Evolutionary conservation across 2,113 vertebrate species (phyloP).

Genomic region (Tricholaema leucomelas): DNA sequence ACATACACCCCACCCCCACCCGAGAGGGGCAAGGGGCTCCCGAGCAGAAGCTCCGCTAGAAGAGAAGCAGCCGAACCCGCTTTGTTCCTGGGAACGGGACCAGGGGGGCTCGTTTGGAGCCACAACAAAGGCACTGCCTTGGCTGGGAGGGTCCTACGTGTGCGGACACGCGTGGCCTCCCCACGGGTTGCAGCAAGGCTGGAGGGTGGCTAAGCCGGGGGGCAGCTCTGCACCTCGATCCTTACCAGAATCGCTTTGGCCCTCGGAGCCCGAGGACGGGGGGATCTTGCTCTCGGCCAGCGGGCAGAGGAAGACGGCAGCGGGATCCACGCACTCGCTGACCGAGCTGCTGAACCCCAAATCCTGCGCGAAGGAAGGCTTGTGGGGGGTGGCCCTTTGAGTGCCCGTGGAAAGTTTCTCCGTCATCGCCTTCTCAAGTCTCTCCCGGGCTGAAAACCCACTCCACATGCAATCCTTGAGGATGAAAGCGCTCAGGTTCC

Average conservation of each 20-base stretch:
- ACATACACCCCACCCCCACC: not conserved
- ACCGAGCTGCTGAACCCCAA: conserved; percentile 63
- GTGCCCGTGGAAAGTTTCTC: conserved; percentile 74
- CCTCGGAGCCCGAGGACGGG: conserved; percentile 92
- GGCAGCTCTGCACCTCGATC: not conserved
- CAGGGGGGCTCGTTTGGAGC: not conserved
- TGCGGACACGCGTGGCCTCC: not conserved
- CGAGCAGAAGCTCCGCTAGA: not conserved
- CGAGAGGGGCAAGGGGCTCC: not conserved
- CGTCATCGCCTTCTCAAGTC: conserved; percentile 86
- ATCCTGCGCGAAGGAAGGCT: conserved; percentile 65
- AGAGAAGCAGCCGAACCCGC: not conserved
- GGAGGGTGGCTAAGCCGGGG: not conserved
- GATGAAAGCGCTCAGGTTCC: conserved; percentile 90
- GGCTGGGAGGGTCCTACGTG: not conserved
- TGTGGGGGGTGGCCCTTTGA: conserved; percentile 43
- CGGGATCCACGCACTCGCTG: conserved; percentile 85
- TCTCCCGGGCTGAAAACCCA: conserved; percentile 86
- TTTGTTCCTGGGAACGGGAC: conserved; percentile 46
- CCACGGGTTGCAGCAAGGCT: not conserved
- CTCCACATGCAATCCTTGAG: conserved; percentile 98
- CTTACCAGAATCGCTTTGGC: conserved; percentile 94
- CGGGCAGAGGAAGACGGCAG: conserved; percentile 85
- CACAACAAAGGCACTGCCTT: conserved; percentile 10
- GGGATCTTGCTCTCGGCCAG: conserved; percentile 82